Percentiles rank a stretch among this genome's conserved stretches.
Evolutionary conservation across 2,888 invertebrate species (phyloP).

Genomic region (Yponomeuta sedellus): DNA sequence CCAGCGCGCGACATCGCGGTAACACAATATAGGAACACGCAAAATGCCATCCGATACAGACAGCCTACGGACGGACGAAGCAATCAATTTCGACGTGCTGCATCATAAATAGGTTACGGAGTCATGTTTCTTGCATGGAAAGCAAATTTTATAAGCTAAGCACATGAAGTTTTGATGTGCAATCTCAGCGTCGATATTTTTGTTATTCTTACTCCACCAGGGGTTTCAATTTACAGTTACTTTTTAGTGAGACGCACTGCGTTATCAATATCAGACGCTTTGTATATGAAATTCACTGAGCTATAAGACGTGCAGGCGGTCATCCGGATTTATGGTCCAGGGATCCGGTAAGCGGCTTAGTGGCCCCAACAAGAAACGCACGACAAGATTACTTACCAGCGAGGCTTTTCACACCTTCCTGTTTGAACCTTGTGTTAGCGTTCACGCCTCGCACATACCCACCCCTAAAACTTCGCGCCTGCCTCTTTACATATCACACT

Average conservation of each 20-base stretch:
- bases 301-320: slow-evolving; percentile 22
- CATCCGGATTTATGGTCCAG: slow-evolving; percentile 55
- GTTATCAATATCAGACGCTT: background rate
- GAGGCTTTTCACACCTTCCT: slow-evolving; percentile 72
- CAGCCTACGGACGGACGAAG: slow-evolving; percentile 32
- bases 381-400: slow-evolving; percentile 35
- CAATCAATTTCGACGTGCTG: slow-evolving; percentile 41
- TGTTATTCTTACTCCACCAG: background rate
- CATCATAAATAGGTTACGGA: slow-evolving; percentile 24
- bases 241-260: background rate
- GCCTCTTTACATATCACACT: slow-evolving; percentile 53
- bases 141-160: slow-evolving; percentile 6
- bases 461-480: slow-evolving; percentile 70
- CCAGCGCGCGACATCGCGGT: slow-evolving; percentile 24
- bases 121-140: background rate
- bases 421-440: slow-evolving; percentile 64
- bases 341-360: slow-evolving; percentile 63
- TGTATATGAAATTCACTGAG: slow-evolving; percentile 21
- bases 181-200: background rate
- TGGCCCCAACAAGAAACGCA: slow-evolving; percentile 50
- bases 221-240: background rate
- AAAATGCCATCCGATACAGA: slow-evolving; percentile 56
- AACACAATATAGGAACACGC: slow-evolving; percentile 56
- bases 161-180: background rate
- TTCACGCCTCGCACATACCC: slow-evolving; percentile 68